Percentiles rank a stretch among this genome's conserved stretches.
These are phyloP conservation scores for Cyprinodon brontotheroides DNA, from an alignment of 2,113 vertebrate species.

Conservation along the genomic window DNA sequence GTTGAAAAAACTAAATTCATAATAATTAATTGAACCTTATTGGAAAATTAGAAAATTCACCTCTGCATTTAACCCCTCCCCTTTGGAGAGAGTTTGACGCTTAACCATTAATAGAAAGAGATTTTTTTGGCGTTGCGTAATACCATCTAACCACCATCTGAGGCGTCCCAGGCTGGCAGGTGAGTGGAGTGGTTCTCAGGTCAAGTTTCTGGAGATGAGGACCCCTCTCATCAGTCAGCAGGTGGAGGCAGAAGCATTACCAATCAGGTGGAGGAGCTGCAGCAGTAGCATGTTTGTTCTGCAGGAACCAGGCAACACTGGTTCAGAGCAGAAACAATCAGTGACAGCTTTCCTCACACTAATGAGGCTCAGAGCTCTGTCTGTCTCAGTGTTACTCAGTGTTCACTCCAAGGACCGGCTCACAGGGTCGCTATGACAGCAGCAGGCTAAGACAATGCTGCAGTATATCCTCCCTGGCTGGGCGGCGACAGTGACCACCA, in stretches of 20 bases:
- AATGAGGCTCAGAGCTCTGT: slow-evolving; percentile 17
- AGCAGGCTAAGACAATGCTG: slow-evolving; percentile 64
- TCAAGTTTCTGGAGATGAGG: too few relatives aligned
- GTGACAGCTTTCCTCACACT: slow-evolving; percentile 28
- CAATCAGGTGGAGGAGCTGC: neutral
- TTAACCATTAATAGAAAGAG: too few relatives aligned
- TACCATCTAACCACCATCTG: too few relatives aligned
- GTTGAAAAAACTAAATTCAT: too few relatives aligned
- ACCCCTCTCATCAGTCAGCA: neutral
- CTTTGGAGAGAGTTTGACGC: too few relatives aligned
- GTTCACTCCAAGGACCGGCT: slow-evolving; percentile 52
- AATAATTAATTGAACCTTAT: too few relatives aligned
- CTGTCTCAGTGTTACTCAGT: slow-evolving; percentile 40
- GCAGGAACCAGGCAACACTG: slow-evolving; percentile 1
- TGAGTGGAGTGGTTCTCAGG: too few relatives aligned
- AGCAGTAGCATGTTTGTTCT: neutral
- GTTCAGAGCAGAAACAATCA: slow-evolving; percentile 37
- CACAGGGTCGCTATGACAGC: slow-evolving; percentile 60
- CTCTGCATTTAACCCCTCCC: too few relatives aligned
- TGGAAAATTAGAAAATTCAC: too few relatives aligned
- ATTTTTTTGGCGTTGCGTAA: too few relatives aligned
- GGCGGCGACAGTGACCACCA: slow-evolving; percentile 51
- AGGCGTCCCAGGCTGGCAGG: too few relatives aligned
- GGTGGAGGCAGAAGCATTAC: neutral
- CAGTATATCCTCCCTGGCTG: slow-evolving; percentile 54